Evolutionary conservation across 2,113 vertebrate genomes (phyloP), one percentile per base, ranked within the genome.

Genomic region (Ammospiza caudacuta): DNA sequence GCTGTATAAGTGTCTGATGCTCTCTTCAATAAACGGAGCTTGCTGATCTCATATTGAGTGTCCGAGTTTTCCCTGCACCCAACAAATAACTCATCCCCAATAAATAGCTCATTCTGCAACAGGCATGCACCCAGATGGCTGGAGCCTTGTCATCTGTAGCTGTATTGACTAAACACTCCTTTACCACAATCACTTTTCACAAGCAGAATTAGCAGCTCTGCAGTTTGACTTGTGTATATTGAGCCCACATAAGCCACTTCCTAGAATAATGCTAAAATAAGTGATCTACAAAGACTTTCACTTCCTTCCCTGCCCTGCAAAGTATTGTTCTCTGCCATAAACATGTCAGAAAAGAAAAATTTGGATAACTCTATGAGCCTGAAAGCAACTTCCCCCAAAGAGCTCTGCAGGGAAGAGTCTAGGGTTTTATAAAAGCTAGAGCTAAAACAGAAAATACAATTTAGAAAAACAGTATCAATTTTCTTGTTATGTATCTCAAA

Each of bases 81-180:
- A 12, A 43, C 41, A 15, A 43, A 43, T 43, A 43, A 43, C 15
- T 43, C 41, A 43, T 43, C 41, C 41, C 41, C 41, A 43, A 43
- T 15, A 43, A 43, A 43, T 15, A 6, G 41, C 41, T 43, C 41
- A 43, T 43, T 43, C 41, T 43, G 41, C 41, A 15, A 43, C 21
- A 44, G 29, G 51, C 1, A 0, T 22, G 28, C 1, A 5, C 15
- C 23, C 9, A 20, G 18, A 21, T 27, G 11, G 51, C 22, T 27
- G 43, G 0, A 87, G 54, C 49, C 39, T 43, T 21, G 44, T 44
- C 63, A 44, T 2, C 28, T 33, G 62, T 10, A 28, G 18, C 55
- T 46, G 12, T 11, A 76, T 2, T 33, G 61, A 43, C 51, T n/a
- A 7, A 82, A 75, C 15, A 20, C 43, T 44, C 52, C 19, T 43